These are phyloP conservation scores for Boulengeromyrus knoepffleri DNA, from an alignment of 2,113 vertebrate species.

Conservation along the genomic window DNA sequence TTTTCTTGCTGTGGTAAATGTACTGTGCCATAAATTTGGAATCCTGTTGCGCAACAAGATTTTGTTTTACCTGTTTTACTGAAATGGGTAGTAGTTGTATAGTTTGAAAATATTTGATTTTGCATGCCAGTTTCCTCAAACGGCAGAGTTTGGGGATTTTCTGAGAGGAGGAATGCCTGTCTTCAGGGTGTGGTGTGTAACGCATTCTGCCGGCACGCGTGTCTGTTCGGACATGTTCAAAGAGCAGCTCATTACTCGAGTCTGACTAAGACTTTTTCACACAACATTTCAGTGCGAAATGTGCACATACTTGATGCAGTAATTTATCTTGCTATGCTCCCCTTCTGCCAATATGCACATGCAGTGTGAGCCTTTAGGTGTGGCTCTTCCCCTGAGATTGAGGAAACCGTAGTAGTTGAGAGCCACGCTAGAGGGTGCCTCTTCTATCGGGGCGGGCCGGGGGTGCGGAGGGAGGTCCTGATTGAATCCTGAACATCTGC, in stretches of 20 bases:
- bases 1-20: not conserved
- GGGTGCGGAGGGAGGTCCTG: not conserved
- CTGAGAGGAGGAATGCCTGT: not conserved
- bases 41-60: not conserved
- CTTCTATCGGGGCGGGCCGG: not conserved
- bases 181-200: slow-evolving; percentile 3
- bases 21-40: not conserved
- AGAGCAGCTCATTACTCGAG: not conserved
- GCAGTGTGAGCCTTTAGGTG: not conserved
- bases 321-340: not conserved
- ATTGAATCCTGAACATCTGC: not conserved
- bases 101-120: not conserved
- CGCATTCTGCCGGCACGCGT: not conserved
- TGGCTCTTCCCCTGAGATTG: not conserved
- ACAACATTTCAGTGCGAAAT: not conserved
- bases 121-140: not conserved
- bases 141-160: not conserved
- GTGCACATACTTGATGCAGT: not conserved
- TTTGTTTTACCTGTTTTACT: not conserved
- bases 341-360: not conserved
- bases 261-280: not conserved
- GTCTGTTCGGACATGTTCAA: slow-evolving; percentile 12
- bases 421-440: not conserved
- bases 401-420: not conserved
- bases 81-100: not conserved